These are phyloP conservation scores for Limnephilus marmoratus DNA, from an alignment of 2,888 invertebrate genomes.

Conservation along the genomic window DNA sequence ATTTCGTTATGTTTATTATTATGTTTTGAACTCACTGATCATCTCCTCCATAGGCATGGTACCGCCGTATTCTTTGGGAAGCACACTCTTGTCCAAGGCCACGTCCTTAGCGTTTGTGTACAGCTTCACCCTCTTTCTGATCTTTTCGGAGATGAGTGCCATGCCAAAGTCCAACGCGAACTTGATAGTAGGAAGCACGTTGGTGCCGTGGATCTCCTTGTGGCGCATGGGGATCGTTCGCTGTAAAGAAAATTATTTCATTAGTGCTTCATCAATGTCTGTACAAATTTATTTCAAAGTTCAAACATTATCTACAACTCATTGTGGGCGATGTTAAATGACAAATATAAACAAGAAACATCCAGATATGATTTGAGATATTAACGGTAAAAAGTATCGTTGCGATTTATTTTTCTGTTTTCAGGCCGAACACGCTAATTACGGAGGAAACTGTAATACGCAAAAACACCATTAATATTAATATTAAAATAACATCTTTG, in stretches of 20 bases:
- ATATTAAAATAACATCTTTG: too few species aligned
- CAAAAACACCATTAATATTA: too few species aligned
- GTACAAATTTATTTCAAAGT: too few species aligned
- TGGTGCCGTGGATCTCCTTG: constrained; percentile 87
- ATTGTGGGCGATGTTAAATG: too few species aligned
- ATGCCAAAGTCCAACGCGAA: constrained; percentile 88
- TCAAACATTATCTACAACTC: too few species aligned
- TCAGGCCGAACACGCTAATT: too few species aligned
- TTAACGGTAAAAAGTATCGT: too few species aligned
- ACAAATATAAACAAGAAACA: too few species aligned
- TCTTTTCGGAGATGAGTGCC: constrained; percentile 86
- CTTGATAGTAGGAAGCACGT: constrained; percentile 85
- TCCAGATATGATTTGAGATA: too few species aligned
- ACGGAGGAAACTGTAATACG: too few species aligned
- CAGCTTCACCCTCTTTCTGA: constrained; percentile 82
- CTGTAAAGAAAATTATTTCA: constrained; percentile 71
- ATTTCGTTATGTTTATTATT: too few species aligned
- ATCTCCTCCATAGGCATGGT: constrained; percentile 89
- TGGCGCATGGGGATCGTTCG: constrained; percentile 87
- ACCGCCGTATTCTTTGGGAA: constrained; percentile 91
- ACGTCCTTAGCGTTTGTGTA: constrained; percentile 81
- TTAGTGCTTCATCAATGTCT: neutral
- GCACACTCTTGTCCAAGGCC: constrained; percentile 79
- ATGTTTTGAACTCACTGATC: constrained; percentile 79
- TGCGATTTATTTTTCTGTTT: too few species aligned